phyloP scores from a whole-genome alignment of 2,797 vertebrate genomes.

The Sphaeramia orbicularis region DNA sequence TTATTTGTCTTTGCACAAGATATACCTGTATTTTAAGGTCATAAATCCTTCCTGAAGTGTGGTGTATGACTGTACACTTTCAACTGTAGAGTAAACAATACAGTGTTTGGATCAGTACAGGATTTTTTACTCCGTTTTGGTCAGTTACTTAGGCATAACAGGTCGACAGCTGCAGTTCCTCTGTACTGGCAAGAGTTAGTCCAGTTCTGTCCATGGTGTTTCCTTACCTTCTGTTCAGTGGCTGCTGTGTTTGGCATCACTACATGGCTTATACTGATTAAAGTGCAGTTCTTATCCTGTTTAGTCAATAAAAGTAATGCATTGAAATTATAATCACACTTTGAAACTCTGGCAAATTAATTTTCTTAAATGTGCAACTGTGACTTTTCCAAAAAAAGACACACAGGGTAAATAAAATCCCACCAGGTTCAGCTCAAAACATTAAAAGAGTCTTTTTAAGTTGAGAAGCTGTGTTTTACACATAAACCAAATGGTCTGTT shows the following conservation, averaged over 20 bases:
- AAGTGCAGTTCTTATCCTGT: conserved; percentile 1
- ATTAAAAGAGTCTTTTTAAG: conserved; percentile 14
- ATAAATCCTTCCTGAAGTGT: too few relatives aligned
- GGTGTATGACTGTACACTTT: not conserved
- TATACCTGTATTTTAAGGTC: too few relatives aligned
- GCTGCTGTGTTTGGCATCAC: conserved; percentile 10
- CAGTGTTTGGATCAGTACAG: not conserved
- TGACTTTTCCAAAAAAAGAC: not conserved
- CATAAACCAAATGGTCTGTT: not conserved
- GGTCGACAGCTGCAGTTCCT: not conserved
- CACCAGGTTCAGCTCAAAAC: not conserved
- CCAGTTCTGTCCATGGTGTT: conserved; percentile 12
- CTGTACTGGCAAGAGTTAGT: not conserved
- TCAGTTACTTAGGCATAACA: not conserved
- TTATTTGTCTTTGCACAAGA: too few relatives aligned
- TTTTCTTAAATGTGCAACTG: conserved; percentile 7
- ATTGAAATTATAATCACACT: conserved; percentile 15
- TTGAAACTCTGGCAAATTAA: conserved; percentile 3
- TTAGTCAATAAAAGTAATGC: conserved; percentile 1
- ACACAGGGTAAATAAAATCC: not conserved
- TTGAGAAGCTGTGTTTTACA: not conserved
- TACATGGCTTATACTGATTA: conserved; percentile 17
- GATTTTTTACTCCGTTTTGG: not conserved
- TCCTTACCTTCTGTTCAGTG: conserved; percentile 16
- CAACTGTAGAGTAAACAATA: not conserved